A percentile compares a stretch with the other conserved stretches of the same genome.
Conservation (phyloP, 2,888 invertebrate species). For the Platycnemis pennipes region DNA sequence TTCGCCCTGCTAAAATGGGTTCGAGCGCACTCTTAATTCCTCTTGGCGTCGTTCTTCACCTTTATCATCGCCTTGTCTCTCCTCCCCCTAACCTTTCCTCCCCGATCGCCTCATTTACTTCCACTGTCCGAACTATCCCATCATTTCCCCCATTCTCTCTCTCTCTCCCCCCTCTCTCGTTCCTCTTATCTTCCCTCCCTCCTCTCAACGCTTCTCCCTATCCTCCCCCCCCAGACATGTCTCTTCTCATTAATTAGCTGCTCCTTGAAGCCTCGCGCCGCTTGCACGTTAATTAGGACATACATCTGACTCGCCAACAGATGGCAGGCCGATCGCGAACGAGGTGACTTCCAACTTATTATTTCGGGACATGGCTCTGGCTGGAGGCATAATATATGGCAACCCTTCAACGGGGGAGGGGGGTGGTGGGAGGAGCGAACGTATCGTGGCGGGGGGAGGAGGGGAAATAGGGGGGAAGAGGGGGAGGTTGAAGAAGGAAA, state of each 20-base stretch:
- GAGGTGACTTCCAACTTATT: conserved; percentile 65
- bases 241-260: conserved; percentile 61
- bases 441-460: neutral
- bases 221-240: conserved; percentile 1
- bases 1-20: neutral
- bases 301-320: conserved; percentile 63
- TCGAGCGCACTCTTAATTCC: neutral
- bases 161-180: neutral
- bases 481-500: neutral
- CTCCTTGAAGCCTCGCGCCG: conserved; percentile 60
- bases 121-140: conserved; percentile 16
- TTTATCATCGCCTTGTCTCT: neutral
- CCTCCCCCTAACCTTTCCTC: too few relatives aligned
- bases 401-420: neutral
- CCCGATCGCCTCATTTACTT: neutral
- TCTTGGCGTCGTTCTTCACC: neutral
- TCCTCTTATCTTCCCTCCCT: neutral
- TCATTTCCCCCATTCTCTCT: neutral
- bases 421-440: neutral
- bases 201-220: neutral
- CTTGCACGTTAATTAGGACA: conserved; percentile 65
- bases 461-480: neutral
- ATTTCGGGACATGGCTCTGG: conserved; percentile 63
- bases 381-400: conserved; percentile 50
- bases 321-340: conserved; percentile 66